Conservation (phyloP, 2,888 invertebrate species). For the Drosophila leonis region DNA sequence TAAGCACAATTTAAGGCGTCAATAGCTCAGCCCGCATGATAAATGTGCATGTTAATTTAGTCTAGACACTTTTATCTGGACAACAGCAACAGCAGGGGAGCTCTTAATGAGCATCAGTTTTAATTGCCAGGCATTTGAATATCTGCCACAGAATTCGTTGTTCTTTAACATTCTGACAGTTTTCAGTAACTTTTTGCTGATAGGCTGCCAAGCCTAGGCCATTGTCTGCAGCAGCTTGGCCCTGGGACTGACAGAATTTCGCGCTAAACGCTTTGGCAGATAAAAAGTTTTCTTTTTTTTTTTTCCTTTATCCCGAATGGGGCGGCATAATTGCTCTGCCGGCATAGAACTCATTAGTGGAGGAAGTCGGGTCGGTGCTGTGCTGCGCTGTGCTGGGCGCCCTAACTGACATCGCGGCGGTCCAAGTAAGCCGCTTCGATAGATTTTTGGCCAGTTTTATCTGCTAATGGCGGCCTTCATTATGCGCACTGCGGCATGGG, state of each 20-base stretch:
- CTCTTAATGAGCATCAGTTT: conserved; percentile 56
- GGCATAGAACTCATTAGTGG: conserved; percentile 71
- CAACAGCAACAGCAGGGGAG: conserved; percentile 2
- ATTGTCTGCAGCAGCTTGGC: conserved; percentile 23
- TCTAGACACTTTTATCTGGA: conserved; percentile 59
- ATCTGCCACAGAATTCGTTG: conserved; percentile 42
- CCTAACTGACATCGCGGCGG: conserved; percentile 6
- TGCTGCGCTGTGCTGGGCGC: not conserved
- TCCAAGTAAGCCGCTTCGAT: conserved; percentile 56
- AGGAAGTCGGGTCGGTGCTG: conserved; percentile 45
- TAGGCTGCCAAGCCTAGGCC: conserved; percentile 16
- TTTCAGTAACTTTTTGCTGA: conserved; percentile 51
- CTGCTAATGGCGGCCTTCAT: conserved; percentile 71
- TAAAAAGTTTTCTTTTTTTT: conserved; percentile 39
- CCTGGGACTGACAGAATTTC: conserved; percentile 32
- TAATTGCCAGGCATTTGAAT: conserved; percentile 57
- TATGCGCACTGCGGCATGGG: conserved; percentile 49
- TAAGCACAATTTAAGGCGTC: conserved; percentile 55
- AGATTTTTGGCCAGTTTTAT: conserved; percentile 68
- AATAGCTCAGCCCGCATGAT: conserved; percentile 53
- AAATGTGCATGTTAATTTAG: conserved; percentile 59
- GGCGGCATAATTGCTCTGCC: conserved; percentile 67
- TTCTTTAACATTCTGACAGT: conserved; percentile 60
- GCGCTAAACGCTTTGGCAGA: conserved; percentile 58
- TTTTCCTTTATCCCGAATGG: conserved; percentile 10